These are phyloP conservation scores for Masnerella sp. DNA, from an alignment of 2,888 invertebrate genomes.

Conservation along the genomic window DNA sequence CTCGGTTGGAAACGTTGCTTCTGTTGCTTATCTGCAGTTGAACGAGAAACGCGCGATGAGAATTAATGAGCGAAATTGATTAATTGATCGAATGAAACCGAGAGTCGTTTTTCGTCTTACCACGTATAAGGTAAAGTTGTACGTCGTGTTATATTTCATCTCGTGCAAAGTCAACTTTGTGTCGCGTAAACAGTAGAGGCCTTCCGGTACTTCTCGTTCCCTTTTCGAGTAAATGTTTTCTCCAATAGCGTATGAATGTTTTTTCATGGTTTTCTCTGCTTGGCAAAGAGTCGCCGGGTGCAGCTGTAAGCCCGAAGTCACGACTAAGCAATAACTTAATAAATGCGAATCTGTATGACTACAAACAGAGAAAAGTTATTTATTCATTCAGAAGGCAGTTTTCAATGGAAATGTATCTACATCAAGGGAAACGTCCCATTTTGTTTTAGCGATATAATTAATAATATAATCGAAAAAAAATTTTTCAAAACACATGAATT, in stretches of 20 bases:
- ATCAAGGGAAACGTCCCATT: too few species aligned
- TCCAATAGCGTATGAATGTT: constrained; percentile 63
- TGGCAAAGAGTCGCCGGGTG: constrained; percentile 75
- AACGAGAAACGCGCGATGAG: too few species aligned
- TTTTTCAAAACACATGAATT: too few species aligned
- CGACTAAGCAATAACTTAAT: constrained; percentile 75
- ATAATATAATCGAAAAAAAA: too few species aligned
- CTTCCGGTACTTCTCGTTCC: constrained; percentile 66
- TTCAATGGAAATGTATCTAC: too few species aligned
- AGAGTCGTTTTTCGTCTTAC: constrained; percentile 61
- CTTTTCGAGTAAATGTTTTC: constrained; percentile 49
- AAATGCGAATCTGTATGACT: constrained; percentile 73
- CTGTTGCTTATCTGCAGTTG: constrained; percentile 70
- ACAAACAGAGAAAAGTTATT: constrained; percentile 59
- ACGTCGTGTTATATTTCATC: constrained; percentile 75
- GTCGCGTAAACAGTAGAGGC: constrained; percentile 74
- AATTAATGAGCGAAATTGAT: too few species aligned
- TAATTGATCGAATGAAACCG: background rate
- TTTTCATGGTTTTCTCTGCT: constrained; percentile 71
- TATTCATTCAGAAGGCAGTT: background rate
- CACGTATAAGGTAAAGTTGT: constrained; percentile 76
- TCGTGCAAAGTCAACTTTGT: constrained; percentile 74
- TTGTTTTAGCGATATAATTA: too few species aligned
- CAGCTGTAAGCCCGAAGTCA: constrained; percentile 72
- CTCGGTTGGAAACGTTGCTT: constrained; percentile 73